These are phyloP conservation scores for Hestina assimilis DNA, from an alignment of 1,140 invertebrate genomes.

Conservation along the genomic window DNA sequence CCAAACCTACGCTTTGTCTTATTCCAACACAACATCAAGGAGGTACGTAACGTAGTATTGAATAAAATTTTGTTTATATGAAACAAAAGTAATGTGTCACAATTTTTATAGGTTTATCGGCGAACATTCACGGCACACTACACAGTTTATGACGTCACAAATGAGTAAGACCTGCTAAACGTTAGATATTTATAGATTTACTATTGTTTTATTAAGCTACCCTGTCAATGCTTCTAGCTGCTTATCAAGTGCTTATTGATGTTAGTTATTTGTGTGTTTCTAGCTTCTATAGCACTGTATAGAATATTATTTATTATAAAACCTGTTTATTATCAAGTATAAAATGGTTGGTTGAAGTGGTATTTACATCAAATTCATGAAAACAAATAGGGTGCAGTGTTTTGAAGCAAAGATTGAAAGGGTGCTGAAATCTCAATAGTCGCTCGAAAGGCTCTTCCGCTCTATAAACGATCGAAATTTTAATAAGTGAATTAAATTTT, in stretches of 20 bases:
- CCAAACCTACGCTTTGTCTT: conserved; percentile 89
- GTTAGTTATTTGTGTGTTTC: conserved; percentile 9
- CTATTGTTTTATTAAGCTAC: conserved; percentile 3
- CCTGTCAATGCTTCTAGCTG: conserved; percentile 6
- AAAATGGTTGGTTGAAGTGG: not conserved
- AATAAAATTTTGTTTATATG: not conserved
- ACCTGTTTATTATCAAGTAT: not conserved
- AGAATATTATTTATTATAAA: not conserved
- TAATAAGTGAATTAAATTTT: conserved; percentile 10
- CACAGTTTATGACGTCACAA: conserved; percentile 91
- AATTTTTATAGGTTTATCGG: conserved; percentile 84
- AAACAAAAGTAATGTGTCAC: not conserved
- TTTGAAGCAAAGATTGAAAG: conserved; percentile 7
- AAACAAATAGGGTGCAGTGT: conserved; percentile 9
- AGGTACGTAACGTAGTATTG: conserved; percentile 73
- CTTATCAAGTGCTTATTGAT: conserved; percentile 8
- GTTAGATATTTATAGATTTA: not conserved
- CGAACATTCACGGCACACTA: conserved; percentile 90
- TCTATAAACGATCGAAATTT: conserved; percentile 27
- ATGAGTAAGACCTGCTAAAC: conserved; percentile 83
- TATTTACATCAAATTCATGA: not conserved
- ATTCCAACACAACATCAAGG: conserved; percentile 91
- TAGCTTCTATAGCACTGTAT: not conserved
- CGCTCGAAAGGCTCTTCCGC: conserved; percentile 22
- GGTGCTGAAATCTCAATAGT: conserved; percentile 23